These are phyloP conservation scores for Melanerpes aurifrons DNA, from an alignment of 2,113 vertebrate species.

Conservation along the genomic window DNA sequence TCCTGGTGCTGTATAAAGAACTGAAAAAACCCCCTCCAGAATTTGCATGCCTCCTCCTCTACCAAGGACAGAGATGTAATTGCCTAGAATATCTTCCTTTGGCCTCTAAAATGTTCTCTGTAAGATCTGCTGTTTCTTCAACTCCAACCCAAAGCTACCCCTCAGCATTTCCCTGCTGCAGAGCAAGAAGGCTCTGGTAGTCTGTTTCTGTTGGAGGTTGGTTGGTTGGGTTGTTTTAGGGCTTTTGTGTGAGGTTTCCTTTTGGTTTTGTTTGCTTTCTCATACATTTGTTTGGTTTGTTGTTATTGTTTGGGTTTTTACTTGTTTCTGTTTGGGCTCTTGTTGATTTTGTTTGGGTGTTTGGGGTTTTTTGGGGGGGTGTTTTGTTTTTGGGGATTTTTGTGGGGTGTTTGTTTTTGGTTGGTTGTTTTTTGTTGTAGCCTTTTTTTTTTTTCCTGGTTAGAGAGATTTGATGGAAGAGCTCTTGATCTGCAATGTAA, in stretches of 20 bases:
- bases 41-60: neutral
- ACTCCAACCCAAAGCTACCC: neutral
- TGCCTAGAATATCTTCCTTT: neutral
- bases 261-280: no score
- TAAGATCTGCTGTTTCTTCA: neutral
- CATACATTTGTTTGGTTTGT: no score
- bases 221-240: no score
- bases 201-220: no score
- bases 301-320: no score
- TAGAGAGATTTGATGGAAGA: neutral
- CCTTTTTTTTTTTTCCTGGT: fast-evolving
- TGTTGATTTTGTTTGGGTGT: no score
- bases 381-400: no score
- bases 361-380: neutral
- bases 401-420: no score
- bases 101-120: neutral
- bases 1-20: neutral
- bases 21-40: neutral
- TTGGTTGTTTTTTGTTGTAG: no score
- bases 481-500: neutral
- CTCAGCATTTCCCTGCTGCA: neutral
- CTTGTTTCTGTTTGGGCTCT: no score
- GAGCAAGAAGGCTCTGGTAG: neutral
- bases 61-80: neutral
- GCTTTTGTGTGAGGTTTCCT: no score